Conservation (phyloP, 35 echinoderm and acorn worm genomes). For the Anneissia japonica region DNA sequence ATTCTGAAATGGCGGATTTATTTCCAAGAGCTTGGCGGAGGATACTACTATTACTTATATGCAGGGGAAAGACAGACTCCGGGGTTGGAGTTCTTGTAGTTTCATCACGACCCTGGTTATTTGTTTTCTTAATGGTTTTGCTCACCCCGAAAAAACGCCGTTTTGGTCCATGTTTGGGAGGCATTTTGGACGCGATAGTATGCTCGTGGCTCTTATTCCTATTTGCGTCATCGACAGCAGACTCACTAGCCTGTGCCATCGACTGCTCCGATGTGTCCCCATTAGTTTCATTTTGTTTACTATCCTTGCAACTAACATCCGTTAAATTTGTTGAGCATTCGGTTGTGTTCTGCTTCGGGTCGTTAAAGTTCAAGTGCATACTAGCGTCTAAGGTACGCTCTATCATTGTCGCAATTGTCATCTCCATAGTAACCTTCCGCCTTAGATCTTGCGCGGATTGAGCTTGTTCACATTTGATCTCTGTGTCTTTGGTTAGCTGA, state of each 20-base stretch:
- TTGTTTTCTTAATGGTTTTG: background rate
- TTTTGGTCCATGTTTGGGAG: background rate
- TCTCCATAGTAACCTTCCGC: constrained; percentile 26
- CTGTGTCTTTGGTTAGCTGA: background rate
- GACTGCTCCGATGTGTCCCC: too few relatives aligned
- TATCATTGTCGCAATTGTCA: constrained; percentile 93
- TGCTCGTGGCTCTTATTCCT: background rate
- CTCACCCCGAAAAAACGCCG: background rate
- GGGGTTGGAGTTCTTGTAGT: too few relatives aligned
- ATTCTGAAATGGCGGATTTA: background rate
- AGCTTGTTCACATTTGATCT: background rate
- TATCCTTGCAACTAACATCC: background rate
- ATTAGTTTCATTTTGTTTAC: background rate
- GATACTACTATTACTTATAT: background rate
- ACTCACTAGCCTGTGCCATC: too few relatives aligned
- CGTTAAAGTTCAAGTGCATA: too few relatives aligned
- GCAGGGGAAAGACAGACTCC: background rate
- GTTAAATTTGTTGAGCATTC: background rate
- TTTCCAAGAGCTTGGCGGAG: background rate
- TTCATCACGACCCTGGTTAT: background rate
- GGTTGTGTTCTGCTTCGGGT: constrained; percentile 26
- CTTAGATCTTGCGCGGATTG: constrained; percentile 1
- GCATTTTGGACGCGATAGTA: background rate
- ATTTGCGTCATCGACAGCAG: too few relatives aligned
- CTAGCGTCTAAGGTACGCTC: constrained; percentile 80